Percentiles rank a stretch among this genome's conserved stretches.
Conservation (phyloP, 2,888 invertebrate genomes). For the Diarsia brunnea region DNA sequence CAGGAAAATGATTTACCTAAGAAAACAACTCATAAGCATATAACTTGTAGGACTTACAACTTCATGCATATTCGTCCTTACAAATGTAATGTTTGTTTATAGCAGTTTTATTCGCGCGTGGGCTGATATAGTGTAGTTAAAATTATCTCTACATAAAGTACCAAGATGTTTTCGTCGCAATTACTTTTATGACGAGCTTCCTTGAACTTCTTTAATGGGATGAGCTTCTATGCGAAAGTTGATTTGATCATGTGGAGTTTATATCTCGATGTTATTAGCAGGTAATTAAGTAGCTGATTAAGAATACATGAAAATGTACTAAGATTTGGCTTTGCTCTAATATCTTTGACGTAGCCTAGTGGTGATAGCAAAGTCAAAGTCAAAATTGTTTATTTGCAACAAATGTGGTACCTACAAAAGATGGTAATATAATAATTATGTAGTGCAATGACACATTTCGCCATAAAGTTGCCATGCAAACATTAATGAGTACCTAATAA, state of each 20-base stretch:
- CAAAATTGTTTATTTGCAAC: too few relatives aligned
- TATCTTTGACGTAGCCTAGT: not conserved
- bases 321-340: not conserved
- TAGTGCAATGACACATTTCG: too few relatives aligned
- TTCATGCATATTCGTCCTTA: constrained; percentile 52
- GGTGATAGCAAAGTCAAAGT: too few relatives aligned
- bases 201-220: constrained; percentile 37
- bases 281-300: not conserved
- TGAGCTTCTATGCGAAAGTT: constrained; percentile 1
- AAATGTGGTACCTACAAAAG: too few relatives aligned
- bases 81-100: constrained; percentile 66
- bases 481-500: too few relatives aligned
- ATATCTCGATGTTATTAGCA: not conserved
- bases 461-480: too few relatives aligned
- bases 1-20: not conserved
- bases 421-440: too few relatives aligned
- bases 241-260: not conserved
- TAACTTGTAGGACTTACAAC: constrained; percentile 60
- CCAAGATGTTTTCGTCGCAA: constrained; percentile 42
- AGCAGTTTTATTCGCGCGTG: constrained; percentile 62
- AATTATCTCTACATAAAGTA: constrained; percentile 54
- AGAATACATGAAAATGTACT: not conserved
- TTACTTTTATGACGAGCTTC: constrained; percentile 52
- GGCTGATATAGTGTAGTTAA: constrained; percentile 60
- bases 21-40: constrained; percentile 28